Evolutionary conservation across 2,888 invertebrate species (phyloP), one percentile per base, ranked within the genome.

Genomic region (Cloeon dipterum): DNA sequence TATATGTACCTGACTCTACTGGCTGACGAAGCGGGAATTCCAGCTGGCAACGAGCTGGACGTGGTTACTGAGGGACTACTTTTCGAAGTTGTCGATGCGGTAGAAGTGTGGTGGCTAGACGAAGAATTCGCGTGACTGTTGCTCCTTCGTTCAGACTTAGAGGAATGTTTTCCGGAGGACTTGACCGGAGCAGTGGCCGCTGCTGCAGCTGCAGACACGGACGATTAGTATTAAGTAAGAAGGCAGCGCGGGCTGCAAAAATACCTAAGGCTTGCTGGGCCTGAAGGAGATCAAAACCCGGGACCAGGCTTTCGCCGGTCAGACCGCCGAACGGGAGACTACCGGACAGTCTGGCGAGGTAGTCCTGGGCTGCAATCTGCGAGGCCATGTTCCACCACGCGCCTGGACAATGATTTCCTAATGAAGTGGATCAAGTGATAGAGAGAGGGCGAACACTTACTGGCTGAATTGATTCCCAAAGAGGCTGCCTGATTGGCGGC

Each of bases 351-450:
- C 82, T 67, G 34, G 78, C 77, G 45, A 85, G 67, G 58, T 85
- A 85, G 57, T 85, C 83, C 55, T 85, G 85, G 1, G 83, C 82
- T 23, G 83, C 83, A 47, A 85, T 62, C 54, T 85, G 83, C 20
- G 76, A 76, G 29, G 83, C 82, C 78, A 85, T 82, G 17, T 79
- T 79, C 82, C 83, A 85, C 85, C 85, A 85, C 40, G 78, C 76
- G 57, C 77, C 81, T 78, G 55, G 7, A n/a, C 13, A 29, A n/a
- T n/a, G 13, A 25, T 3, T 25, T 25, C 25, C 26, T 3, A n/a
- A n/a, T n/a, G n/a, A n/a, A n/a, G n/a, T n/a, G n/a, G n/a, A n/a
- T 17, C 17, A 17, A 17, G 17, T 17, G 17, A 17, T 3, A 3
- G 17, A 17, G 3, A 2, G 17, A 17, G n/a, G n/a, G n/a, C 21